A percentile compares a stretch with the other conserved stretches of the same genome.
Conservation (phyloP, 2,113 vertebrate species). For the Syrmaticus mikado region DNA sequence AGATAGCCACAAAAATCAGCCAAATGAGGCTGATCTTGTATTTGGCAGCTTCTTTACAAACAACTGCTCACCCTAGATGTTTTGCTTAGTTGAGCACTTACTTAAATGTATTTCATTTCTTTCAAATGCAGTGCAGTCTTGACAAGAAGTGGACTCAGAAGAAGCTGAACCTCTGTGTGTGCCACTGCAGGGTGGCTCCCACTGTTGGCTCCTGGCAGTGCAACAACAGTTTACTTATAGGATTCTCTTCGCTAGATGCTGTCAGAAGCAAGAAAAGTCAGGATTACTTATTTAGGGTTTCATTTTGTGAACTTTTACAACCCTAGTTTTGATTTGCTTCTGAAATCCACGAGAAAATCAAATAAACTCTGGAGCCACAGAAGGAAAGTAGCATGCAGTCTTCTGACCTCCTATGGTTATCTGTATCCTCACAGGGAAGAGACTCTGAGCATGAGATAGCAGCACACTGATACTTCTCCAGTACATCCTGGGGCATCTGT, state of each 20-base stretch:
- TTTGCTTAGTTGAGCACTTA: neutral
- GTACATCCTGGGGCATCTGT: neutral
- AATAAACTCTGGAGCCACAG: neutral
- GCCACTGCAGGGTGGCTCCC: neutral
- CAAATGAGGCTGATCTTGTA: neutral
- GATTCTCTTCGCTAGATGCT: neutral
- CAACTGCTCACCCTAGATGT: neutral
- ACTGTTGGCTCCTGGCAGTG: neutral
- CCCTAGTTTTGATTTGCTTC: neutral
- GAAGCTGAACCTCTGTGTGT: neutral
- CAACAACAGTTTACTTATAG: neutral
- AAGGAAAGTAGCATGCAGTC: neutral
- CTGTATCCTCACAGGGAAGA: neutral
- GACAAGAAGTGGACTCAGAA: neutral
- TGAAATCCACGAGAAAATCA: neutral
- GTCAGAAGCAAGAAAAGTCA: neutral
- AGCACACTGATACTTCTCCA: neutral
- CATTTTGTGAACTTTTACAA: neutral
- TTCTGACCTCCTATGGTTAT: fast-evolving
- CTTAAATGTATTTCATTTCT: neutral
- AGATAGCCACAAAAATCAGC: neutral
- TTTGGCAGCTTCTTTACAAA: neutral
- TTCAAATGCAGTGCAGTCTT: neutral
- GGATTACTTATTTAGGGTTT: neutral
- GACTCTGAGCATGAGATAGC: neutral